These are phyloP conservation scores for Crenichthys baileyi DNA, from an alignment of 2,797 vertebrate genomes.

Conservation along the genomic window DNA sequence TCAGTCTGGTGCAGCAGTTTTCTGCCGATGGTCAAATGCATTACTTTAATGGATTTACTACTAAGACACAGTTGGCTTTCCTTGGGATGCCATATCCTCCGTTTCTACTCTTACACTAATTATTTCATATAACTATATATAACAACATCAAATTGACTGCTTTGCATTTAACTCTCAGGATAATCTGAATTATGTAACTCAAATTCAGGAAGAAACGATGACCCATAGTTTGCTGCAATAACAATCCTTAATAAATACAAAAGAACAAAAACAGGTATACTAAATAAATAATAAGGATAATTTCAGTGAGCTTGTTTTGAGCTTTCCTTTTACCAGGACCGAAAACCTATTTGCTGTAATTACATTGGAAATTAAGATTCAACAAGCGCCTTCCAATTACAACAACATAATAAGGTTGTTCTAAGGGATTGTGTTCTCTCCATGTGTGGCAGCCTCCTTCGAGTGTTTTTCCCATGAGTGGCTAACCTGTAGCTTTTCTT, in stretches of 20 bases:
- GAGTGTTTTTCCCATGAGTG: conserved; percentile 16
- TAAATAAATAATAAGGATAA: not conserved
- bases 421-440: conserved; percentile 11
- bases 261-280: not conserved
- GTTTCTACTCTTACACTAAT: not conserved
- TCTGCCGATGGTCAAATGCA: not conserved
- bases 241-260: not conserved
- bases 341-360: conserved; percentile 3
- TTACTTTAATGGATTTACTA: not conserved
- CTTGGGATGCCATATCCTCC: not conserved
- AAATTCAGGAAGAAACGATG: not conserved
- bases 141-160: not conserved
- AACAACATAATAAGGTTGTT: conserved; percentile 22
- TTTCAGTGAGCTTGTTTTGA: not conserved
- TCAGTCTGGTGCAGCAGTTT: not conserved
- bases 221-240: not conserved
- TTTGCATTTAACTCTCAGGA: not conserved
- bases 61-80: not conserved
- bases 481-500: conserved; percentile 29
- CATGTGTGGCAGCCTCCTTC: conserved; percentile 12
- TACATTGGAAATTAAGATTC: conserved; percentile 25
- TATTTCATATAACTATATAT: not conserved
- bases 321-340: not conserved
- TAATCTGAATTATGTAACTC: not conserved
- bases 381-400: conserved; percentile 15